Evolutionary conservation across 2,888 invertebrate species (phyloP), one percentile per base, ranked within the genome.

Genomic region (Idaea aversata): DNA sequence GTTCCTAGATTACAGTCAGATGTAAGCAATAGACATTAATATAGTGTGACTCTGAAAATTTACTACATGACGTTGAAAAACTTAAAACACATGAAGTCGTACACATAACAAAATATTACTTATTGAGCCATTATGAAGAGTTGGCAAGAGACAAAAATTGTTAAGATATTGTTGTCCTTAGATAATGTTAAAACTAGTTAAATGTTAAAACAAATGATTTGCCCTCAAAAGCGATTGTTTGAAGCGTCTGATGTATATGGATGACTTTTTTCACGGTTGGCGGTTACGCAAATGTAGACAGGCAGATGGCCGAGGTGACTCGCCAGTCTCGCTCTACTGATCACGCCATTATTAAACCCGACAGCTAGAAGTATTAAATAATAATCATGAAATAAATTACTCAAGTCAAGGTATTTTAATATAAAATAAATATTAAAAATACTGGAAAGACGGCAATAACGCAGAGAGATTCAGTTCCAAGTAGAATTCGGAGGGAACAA

Each of bases 231-330:
- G 73, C 68, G 65, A 71, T 68, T 77, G 75, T 76, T 76, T 75
- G 74, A 78, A 78, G 75, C 75, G 73, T 68, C 73, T 77, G 77
- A 79, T 77, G 75, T 77, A 72, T 77, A 80, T 79, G 73, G 75
- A 81, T 79, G 78, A 78, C 70, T 78, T 82, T 79, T 82, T 84
- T 83, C 78, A 83, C 77, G 80, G 80, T 80, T 77, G 74, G 74
- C 80, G 76, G 75, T 77, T 74, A 73, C 78, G 75, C 76, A 77
- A 82, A 80, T 76, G 77, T 73, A 78, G 72, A 67, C 70, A 71
- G 74, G 75, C 73, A 81, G 77, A 78, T 75, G 77, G 78, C 72
- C 74, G 75, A 73, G 69, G 66, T 63, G 75, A 75, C 70, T 75
- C 66, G 65, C 72, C 72, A 70, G 76, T 72, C 66, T 77, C 75